Base-by-base conservation (phyloP, 2,113 vertebrate genomes). In the Triplophysa rosa region DNA sequence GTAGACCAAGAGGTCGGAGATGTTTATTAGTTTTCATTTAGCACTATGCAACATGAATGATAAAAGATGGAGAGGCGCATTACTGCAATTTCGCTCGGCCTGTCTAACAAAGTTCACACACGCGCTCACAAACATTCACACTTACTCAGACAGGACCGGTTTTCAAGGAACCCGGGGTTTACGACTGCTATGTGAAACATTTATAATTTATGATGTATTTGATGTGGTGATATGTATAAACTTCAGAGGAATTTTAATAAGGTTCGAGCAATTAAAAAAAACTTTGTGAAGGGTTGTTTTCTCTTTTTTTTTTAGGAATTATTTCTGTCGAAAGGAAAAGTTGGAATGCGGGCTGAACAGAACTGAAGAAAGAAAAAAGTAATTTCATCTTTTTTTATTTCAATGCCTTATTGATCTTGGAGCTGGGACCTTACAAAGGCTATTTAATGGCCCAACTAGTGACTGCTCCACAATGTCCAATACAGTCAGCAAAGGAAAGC, bases 131-230 rank as follows among this genome's bases (percentile, higher is more conserved):
- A 62, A 74, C 71, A 74, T 59, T 74, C 47, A 67, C 75, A 77
- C 47, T 56, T 65, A 67, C 17, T 21, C 24, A 92, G 87, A 91
- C 88, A 89, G 89, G 90, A 92, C 92, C 90, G 88, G 88, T 91
- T 92, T 91, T 87, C 87, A 91, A 90, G 90, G 89, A 92, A 91
- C 90, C 91, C 91, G 87, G 86, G 87, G 92, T 90, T 91, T 92
- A 93, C 87, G 86, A 90, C 87, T 90, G 91, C 88, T 90, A 88
- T 92, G 90, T 89, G 89, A 92, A 89, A 91, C 91, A 94, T 94
- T 93, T 89, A 93, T 94, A 91, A 94, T 93, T 93, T 91, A 94
- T 93, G 91, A 74, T 90, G 90, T 85, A 93, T 90, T 91, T 93
- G 92, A 93, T 93, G 91, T 92, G 88, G 92, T 92, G 91, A 93